Evolutionary conservation across 2,113 vertebrate species (phyloP), one percentile per base, ranked within the genome.

Genomic region (Marcusenius ussheri): DNA sequence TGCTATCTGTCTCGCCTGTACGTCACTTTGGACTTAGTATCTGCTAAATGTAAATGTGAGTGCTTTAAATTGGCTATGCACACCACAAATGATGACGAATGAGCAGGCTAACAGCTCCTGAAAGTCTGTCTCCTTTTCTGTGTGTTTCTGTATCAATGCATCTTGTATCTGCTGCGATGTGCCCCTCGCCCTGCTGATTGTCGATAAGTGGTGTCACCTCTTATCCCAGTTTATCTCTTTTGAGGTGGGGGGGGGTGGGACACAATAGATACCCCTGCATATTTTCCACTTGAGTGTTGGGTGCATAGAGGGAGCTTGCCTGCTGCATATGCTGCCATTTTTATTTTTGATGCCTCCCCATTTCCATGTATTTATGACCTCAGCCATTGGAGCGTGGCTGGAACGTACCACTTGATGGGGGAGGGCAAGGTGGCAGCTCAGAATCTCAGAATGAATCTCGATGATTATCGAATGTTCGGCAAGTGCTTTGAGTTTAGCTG

Each of bases 241-340:
- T 42, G 5, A 45, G n/a, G 19, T 39, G 45, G 49, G 47, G 83
- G 49, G 47, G 24, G n/a, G 5, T 19, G 35, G 19, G 24, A 89
- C 42, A 84, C 35, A 83, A 89, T 56, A 80, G 88, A 53, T 42
- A 15, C 49, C 35, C 31, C 27, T 83, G 88, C 74, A 89, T 89
- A 89, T 89, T 89, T 89, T 56, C 88, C 88, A 89, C 27, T 11
- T 83, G 47, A 35, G 17, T 19, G 9, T 46, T 49, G 13, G 47
- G 47, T 86, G 83, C 10, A 11, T 49, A 17, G n/a, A 35, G 17
- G 13, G 11, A 24, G 49, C 27, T 87, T 11, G 7, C 49, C 11
- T 51, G 31, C 47, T 11, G 11, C 27, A 47, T 50, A n/a, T 51
- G 10, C 47, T 53, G 42, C 24, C n/a, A 50, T 27, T 53, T 87